Evolutionary conservation across 2,797 vertebrate genomes (phyloP).

Genomic region (Pangasius mekongensis): DNA sequence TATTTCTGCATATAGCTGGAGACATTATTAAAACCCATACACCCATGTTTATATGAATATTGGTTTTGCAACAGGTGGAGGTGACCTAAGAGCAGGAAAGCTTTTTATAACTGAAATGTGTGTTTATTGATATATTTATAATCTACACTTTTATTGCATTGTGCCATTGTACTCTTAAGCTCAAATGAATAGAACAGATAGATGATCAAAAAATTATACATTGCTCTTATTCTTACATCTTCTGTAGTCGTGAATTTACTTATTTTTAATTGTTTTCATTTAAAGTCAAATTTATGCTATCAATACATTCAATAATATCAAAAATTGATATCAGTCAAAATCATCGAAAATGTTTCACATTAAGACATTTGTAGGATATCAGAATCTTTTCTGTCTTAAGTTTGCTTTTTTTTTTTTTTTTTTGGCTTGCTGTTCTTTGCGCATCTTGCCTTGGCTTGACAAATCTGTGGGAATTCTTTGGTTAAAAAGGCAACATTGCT

Average conservation of each 20-base stretch:
- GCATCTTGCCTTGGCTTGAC: slow-evolving; percentile 2
- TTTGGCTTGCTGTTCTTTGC: background rate
- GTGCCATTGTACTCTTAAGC: background rate
- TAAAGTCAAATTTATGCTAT: background rate
- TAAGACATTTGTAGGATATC: background rate
- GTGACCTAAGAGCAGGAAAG: background rate
- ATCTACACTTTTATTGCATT: background rate
- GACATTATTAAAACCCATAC: background rate
- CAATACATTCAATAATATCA: no score
- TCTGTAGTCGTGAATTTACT: background rate
- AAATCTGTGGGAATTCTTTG: background rate
- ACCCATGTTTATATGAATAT: background rate
- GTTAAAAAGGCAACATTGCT: slow-evolving; percentile 24
- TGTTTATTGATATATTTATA: background rate
- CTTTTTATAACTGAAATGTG: background rate
- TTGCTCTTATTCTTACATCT: background rate
- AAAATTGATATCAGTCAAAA: background rate
- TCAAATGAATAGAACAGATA: background rate
- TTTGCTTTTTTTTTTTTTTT: background rate
- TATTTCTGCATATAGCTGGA: background rate
- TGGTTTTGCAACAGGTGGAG: background rate
- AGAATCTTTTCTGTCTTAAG: background rate
- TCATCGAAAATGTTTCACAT: background rate
- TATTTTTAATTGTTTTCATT: background rate
- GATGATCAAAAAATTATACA: background rate